Conservation (phyloP, 2,888 invertebrate species). For the Netelia melanura region DNA sequence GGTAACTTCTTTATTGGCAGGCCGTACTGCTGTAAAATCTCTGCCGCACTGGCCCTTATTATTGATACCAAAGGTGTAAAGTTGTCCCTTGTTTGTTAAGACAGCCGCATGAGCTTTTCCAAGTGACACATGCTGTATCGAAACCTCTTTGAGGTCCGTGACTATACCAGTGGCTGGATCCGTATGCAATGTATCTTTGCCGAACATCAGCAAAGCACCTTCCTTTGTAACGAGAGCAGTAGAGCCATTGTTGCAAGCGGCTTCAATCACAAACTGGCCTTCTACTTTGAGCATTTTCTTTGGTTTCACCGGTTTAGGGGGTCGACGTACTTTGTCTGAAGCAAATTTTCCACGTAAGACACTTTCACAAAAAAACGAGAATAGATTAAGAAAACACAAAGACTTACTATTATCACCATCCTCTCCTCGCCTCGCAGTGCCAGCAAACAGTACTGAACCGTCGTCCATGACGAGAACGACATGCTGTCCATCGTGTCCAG, state of each 20-base stretch:
- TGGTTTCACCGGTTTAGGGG: slow-evolving; percentile 96
- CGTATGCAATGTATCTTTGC: slow-evolving; percentile 95
- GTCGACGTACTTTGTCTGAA: slow-evolving; percentile 88
- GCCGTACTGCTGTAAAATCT: slow-evolving; percentile 88
- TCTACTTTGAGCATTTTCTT: slow-evolving; percentile 97
- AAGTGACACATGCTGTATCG: slow-evolving; percentile 88
- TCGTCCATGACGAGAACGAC: slow-evolving; percentile 96
- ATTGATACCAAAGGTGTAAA: slow-evolving; percentile 98
- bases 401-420: slow-evolving; percentile 93
- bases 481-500: slow-evolving; percentile 97
- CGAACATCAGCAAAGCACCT: slow-evolving; percentile 96
- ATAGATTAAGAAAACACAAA: neutral
- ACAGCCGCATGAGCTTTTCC: slow-evolving; percentile 99
- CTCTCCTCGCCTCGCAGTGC: slow-evolving; percentile 96
- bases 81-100: slow-evolving; percentile 94
- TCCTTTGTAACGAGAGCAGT: slow-evolving; percentile 96
- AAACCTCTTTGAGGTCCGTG: slow-evolving; percentile 90
- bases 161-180: slow-evolving; percentile 90
- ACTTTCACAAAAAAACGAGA: slow-evolving; percentile 15
- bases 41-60: slow-evolving; percentile 99
- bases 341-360: slow-evolving; percentile 30
- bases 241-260: slow-evolving; percentile 97
- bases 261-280: slow-evolving; percentile 92
- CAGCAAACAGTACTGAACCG: slow-evolving; percentile 94
- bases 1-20: slow-evolving; percentile 85